Conservation (phyloP, 2,888 invertebrate species). For the Hypselothyrea guttata region DNA sequence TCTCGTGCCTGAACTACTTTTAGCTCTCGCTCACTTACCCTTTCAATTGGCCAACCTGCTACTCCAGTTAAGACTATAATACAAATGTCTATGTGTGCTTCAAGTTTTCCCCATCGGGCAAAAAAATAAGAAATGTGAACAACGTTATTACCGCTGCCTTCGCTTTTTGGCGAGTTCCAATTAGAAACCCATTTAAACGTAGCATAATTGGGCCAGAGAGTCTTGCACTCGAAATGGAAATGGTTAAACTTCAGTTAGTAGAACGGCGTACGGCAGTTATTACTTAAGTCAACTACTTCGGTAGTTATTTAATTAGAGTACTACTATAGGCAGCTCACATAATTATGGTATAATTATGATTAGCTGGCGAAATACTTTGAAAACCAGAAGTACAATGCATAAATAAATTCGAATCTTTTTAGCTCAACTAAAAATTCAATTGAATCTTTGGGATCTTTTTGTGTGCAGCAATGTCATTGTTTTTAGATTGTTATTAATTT, state of each 20-base stretch:
- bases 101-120: conserved; percentile 20
- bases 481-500: conserved; percentile 39
- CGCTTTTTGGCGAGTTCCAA: conserved; percentile 9
- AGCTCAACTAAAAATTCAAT: conserved; percentile 17
- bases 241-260: conserved; percentile 2
- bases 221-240: conserved; percentile 13
- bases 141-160: conserved; percentile 24
- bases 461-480: conserved; percentile 1
- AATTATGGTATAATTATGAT: conserved; percentile 13
- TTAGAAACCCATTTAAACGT: conserved; percentile 8
- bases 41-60: conserved; percentile 29
- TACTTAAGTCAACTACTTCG: conserved; percentile 9
- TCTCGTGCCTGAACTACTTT: conserved; percentile 40
- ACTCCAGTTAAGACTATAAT: neutral
- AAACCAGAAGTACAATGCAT: conserved; percentile 19
- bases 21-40: conserved; percentile 1
- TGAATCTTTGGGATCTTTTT: conserved; percentile 12
- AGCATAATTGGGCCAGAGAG: conserved; percentile 23
- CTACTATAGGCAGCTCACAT: conserved; percentile 20
- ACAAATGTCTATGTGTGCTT: neutral
- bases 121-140: conserved; percentile 31
- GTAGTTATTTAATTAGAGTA: conserved; percentile 11
- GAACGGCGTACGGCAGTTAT: neutral
- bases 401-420: conserved; percentile 17
- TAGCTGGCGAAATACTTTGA: conserved; percentile 21